phyloP scores from a whole-genome alignment of 2,888 invertebrate species.

The Eupelmus urozonus region DNA sequence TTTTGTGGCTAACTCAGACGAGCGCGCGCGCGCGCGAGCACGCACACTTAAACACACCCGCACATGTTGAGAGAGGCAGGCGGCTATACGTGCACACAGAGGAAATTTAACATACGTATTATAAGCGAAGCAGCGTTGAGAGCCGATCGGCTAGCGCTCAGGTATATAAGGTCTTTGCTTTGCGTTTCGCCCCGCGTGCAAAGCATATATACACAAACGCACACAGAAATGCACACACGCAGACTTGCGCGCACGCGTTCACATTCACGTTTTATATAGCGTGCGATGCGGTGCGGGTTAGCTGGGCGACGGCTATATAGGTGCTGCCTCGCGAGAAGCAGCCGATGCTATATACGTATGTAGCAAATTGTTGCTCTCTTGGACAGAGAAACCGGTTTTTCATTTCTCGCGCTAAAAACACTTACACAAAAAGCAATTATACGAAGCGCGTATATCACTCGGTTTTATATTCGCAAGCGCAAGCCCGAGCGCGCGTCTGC shows the following conservation, averaged over 20 bases:
- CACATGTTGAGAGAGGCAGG: too few relatives aligned
- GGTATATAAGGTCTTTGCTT: constrained; percentile 9
- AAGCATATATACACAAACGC: too few relatives aligned
- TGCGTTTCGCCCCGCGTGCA: neutral
- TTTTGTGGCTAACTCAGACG: constrained; percentile 20
- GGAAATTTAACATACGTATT: neutral
- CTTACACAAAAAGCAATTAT: constrained; percentile 53
- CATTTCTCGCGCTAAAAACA: constrained; percentile 51
- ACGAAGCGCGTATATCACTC: constrained; percentile 19
- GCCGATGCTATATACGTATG: constrained; percentile 11
- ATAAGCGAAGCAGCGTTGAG: neutral
- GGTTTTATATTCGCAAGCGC: neutral
- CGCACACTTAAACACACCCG: too few relatives aligned
- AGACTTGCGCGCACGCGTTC: too few relatives aligned
- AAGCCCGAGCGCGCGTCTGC: neutral
- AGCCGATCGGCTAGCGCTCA: constrained; percentile 18
- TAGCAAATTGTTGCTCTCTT: constrained; percentile 45
- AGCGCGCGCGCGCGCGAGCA: neutral
- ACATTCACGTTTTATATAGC: constrained; percentile 2
- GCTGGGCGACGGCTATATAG: neutral
- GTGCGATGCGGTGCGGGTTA: neutral
- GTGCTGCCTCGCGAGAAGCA: neutral
- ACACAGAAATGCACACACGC: too few relatives aligned
- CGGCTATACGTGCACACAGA: too few relatives aligned
- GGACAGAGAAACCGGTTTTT: constrained; percentile 52